These are phyloP conservation scores for Athetis lepigone DNA, from an alignment of 2,888 invertebrate genomes.

Conservation along the genomic window DNA sequence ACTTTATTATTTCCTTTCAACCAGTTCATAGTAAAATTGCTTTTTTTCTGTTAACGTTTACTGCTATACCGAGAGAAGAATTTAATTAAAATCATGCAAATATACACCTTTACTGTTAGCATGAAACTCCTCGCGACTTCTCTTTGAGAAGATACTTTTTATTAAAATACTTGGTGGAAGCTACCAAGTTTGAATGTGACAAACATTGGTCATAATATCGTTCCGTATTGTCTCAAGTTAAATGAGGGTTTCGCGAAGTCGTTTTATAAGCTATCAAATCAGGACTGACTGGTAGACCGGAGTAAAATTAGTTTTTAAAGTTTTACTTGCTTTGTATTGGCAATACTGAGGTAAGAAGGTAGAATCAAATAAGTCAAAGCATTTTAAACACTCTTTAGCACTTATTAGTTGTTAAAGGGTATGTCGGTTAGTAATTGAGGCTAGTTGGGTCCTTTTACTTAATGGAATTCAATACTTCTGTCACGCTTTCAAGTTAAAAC, in stretches of 20 bases:
- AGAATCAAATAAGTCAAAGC: neutral
- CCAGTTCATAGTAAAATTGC: conserved; percentile 33
- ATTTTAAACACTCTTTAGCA: no score
- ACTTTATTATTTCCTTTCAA: conserved; percentile 37
- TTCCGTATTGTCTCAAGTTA: conserved; percentile 62
- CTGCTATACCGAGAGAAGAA: conserved; percentile 57
- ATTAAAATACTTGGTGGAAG: conserved; percentile 72
- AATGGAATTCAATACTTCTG: no score
- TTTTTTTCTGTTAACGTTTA: conserved; percentile 58
- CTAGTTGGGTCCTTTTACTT: no score
- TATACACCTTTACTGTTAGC: conserved; percentile 70
- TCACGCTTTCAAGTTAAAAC: no score
- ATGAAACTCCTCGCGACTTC: conserved; percentile 61
- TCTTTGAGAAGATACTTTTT: conserved; percentile 68
- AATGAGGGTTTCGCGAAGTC: conserved; percentile 55
- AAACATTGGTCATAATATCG: conserved; percentile 67
- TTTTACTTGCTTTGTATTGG: conserved; percentile 4
- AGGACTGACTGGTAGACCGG: conserved; percentile 10
- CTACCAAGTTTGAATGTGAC: conserved; percentile 68
- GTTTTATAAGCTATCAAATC: conserved; percentile 38
- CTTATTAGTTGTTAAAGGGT: no score
- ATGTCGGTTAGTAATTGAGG: no score
- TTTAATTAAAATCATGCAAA: conserved; percentile 83
- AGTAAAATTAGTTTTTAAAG: conserved; percentile 24
- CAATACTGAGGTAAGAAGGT: no score